These are phyloP conservation scores for Drosophila trichaetosa DNA, from an alignment of 2,888 invertebrate genomes.

Conservation along the genomic window DNA sequence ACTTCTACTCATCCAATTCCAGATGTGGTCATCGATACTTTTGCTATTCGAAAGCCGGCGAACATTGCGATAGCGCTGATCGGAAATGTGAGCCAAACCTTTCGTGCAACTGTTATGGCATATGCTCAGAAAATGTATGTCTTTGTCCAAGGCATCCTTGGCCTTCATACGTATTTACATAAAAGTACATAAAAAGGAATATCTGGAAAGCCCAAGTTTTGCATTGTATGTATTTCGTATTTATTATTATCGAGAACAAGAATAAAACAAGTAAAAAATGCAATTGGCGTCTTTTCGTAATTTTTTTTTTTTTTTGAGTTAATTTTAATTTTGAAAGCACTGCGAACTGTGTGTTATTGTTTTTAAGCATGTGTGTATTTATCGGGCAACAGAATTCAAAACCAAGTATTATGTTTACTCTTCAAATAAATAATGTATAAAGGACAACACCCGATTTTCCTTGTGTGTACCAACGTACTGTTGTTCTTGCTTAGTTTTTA, in stretches of 20 bases:
- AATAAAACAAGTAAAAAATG: slow-evolving; percentile 48
- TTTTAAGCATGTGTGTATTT: slow-evolving; percentile 21
- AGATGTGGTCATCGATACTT: slow-evolving; percentile 10
- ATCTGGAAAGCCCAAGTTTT: not conserved
- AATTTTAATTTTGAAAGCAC: slow-evolving; percentile 49
- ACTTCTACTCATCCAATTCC: not conserved
- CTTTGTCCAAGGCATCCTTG: slow-evolving; percentile 1
- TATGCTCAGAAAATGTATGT: not conserved
- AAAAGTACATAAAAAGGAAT: not conserved
- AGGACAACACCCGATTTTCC: slow-evolving; percentile 32
- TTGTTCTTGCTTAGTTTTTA: slow-evolving; percentile 30
- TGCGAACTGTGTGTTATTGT: slow-evolving; percentile 29
- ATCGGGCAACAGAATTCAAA: slow-evolving; percentile 24
- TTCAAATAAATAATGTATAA: slow-evolving; percentile 66
- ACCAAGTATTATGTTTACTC: slow-evolving; percentile 16
- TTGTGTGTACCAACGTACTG: slow-evolving; percentile 10
- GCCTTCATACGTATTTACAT: not conserved
- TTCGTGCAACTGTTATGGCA: not conserved
- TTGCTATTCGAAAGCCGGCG: not conserved
- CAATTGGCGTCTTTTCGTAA: slow-evolving; percentile 27
- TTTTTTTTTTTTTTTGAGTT: slow-evolving; percentile 11
- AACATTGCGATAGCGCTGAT: not conserved
- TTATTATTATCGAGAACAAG: slow-evolving; percentile 59
- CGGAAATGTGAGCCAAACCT: not conserved
- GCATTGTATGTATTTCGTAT: slow-evolving; percentile 38